Evolutionary conservation across 2,888 invertebrate genomes (phyloP).

Genomic region (Strigamia crassipes): DNA sequence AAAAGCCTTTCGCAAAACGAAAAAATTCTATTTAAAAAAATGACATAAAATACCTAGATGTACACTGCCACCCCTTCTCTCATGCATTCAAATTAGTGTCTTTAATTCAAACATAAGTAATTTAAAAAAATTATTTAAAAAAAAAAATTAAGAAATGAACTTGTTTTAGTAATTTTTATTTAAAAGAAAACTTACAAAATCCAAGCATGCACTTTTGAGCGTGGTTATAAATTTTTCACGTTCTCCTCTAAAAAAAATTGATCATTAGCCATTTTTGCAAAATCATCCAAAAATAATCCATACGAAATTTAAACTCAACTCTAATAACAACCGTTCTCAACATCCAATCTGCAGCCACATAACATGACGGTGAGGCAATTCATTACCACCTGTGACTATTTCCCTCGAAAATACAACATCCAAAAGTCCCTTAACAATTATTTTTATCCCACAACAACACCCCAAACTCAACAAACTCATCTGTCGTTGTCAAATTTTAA

Average conservation of each 20-base stretch:
- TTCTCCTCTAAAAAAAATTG: no score
- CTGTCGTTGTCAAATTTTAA: background rate
- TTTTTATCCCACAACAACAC: background rate
- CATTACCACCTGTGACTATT: slow-evolving; percentile 7
- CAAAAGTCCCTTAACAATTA: background rate
- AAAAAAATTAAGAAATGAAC: no score
- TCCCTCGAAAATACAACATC: background rate
- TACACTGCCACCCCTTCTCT: background rate
- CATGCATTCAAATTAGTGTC: background rate
- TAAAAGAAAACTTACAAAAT: no score
- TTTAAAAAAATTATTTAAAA: slow-evolving; percentile 8
- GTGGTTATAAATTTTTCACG: no score
- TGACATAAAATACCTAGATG: background rate
- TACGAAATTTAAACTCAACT: background rate
- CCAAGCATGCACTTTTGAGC: no score
- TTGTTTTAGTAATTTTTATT: background rate
- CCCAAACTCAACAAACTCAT: background rate
- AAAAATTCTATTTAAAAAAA: background rate
- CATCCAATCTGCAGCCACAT: background rate
- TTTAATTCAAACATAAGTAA: background rate
- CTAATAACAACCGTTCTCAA: background rate
- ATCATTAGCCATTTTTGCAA: no score
- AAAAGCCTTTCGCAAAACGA: background rate
- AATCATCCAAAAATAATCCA: background rate
- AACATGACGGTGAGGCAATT: background rate